Base-by-base conservation (phyloP, 1,140 invertebrate genomes). In the Drosophila cardini region DNA sequence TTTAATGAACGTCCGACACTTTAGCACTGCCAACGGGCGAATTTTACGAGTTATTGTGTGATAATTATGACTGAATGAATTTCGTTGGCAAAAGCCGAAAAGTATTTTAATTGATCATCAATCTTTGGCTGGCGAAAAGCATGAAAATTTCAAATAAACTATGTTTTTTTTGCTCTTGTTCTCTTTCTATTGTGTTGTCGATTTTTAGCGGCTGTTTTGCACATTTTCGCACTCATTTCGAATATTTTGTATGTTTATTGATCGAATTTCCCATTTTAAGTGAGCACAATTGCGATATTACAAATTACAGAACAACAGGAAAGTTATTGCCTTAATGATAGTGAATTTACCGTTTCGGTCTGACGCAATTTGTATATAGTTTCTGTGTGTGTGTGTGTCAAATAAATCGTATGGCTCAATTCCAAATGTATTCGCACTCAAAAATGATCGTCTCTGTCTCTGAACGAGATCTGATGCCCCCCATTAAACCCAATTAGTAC, bases 41-140 rank as follows among this genome's bases (percentile, higher is more conserved):
- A 73, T 73, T 87, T 82, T 76, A 72, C 79, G 79, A 87, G 64
- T 79, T 82, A 87, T 86, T 76, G 71, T 67, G 71, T 63, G 76
- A 73, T 76, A 87, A 86, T 86, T 87, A 83, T 71, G 62, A 61
- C 46, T 70, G 69, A 86, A 85, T 78, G 70, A 65, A 64, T 76
- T 69, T 78, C 48, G 56, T 64, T 21, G 55, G 42, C 60, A 30
- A 72, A 62, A 40, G 46, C 45, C 40, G 38, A 63, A 71, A 67
- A 85, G 70, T 87, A 86, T 86, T 87, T 87, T 83, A 86, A 86
- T 87, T 86, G 83, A 70, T 72, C 82, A 82, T 85, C 78, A 81
- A 82, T 86, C 81, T 75, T 62, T 76, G 45, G 43, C 34, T 52
- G 52, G 43, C 36, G 42, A 43, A 46, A 63, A 52, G 16, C 56